Evolutionary conservation across 2,113 vertebrate species (phyloP).

Genomic region (Galeopterus variegatus): DNA sequence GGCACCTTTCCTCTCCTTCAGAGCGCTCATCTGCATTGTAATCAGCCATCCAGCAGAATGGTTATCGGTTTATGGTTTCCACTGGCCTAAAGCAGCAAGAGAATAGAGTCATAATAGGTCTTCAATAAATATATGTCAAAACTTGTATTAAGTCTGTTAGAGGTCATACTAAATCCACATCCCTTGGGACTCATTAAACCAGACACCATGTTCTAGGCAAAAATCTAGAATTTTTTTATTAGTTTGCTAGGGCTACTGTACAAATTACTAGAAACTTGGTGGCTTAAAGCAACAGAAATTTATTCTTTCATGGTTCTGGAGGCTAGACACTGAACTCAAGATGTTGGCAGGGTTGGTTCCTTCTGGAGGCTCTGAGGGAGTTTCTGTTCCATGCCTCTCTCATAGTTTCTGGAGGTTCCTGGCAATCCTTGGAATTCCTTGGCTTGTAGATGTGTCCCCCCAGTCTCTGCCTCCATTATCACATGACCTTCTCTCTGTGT

Average conservation of each 20-base stretch:
- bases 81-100: background rate
- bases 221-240: background rate
- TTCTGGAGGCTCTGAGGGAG: background rate
- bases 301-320: background rate
- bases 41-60: background rate
- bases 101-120: background rate
- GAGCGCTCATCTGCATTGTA: background rate
- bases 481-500: background rate
- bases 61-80: background rate
- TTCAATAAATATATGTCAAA: background rate
- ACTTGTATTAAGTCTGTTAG: conserved; percentile 2
- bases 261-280: background rate
- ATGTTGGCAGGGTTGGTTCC: background rate
- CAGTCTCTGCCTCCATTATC: background rate
- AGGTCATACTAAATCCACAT: background rate
- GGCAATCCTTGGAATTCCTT: background rate
- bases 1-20: background rate
- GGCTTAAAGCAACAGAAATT: background rate
- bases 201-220: background rate
- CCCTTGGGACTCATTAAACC: background rate
- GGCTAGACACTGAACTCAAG: background rate
- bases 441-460: background rate
- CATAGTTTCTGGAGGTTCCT: background rate
- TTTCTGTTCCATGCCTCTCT: background rate
- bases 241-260: background rate